Evolutionary conservation across 53 echinoderm and acorn worm species (phyloP).

Genomic region (Antedon mediterranea): DNA sequence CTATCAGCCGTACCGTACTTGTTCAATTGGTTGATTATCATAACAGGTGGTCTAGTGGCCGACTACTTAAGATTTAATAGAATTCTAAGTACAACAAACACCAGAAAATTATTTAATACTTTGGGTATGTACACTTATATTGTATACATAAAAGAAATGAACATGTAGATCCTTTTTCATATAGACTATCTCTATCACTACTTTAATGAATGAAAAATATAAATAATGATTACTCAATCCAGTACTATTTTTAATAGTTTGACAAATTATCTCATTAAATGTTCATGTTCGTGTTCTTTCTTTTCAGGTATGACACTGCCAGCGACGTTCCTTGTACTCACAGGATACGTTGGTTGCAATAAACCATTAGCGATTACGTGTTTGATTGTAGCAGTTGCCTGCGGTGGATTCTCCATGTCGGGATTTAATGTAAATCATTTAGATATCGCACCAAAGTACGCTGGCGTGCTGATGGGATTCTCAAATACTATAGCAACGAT

Average conservation of each 20-base stretch:
- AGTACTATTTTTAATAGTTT: not conserved
- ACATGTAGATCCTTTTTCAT: too few relatives aligned
- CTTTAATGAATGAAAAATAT: too few relatives aligned
- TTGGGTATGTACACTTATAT: conserved; percentile 21
- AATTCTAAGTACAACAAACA: conserved; percentile 32
- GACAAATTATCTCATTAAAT: not conserved
- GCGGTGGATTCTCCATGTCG: conserved; percentile 37
- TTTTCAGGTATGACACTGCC: conserved; percentile 65
- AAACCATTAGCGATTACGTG: conserved; percentile 35
- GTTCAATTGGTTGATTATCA: conserved; percentile 30
- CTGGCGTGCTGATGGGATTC: conserved; percentile 53
- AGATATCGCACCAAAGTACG: conserved; percentile 47
- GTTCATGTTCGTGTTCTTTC: not conserved
- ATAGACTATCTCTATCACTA: too few relatives aligned
- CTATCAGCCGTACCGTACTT: conserved; percentile 58
- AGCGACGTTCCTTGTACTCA: conserved; percentile 46
- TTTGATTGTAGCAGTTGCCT: conserved; percentile 39
- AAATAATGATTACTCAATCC: not conserved
- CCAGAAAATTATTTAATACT: conserved; percentile 50
- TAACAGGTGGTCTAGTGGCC: conserved; percentile 49
- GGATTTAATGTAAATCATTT: conserved; percentile 80
- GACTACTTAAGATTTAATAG: conserved; percentile 37
- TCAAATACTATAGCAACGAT: conserved; percentile 42
- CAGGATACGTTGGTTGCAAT: conserved; percentile 74
- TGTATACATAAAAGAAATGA: not conserved